phyloP scores from a whole-genome alignment of 2,113 vertebrate genomes.

The Cyphomyrus discorhynchus region DNA sequence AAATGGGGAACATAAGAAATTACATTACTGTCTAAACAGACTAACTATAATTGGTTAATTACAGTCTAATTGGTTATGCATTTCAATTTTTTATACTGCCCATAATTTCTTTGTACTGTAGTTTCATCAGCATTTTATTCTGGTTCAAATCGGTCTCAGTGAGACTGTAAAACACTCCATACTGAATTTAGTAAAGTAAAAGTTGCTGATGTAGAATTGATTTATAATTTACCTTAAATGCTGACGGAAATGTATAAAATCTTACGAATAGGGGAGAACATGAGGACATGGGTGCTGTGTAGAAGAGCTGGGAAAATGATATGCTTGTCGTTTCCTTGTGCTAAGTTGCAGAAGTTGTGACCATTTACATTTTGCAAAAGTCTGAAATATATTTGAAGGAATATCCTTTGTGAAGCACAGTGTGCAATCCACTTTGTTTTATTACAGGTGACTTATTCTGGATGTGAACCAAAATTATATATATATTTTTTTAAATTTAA shows the following conservation, averaged over 20 bases:
- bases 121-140: background rate
- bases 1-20: background rate
- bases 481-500: background rate
- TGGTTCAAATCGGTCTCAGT: background rate
- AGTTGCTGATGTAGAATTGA: constrained; percentile 40
- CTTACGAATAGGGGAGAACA: constrained; percentile 24
- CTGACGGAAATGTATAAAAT: constrained; percentile 37
- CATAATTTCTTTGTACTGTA: background rate
- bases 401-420: background rate
- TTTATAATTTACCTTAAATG: constrained; percentile 42
- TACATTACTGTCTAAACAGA: background rate
- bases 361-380: background rate
- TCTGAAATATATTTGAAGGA: background rate
- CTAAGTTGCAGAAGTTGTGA: background rate
- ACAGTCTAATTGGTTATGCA: background rate
- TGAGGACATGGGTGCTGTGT: background rate
- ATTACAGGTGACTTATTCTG: background rate
- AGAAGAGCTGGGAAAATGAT: background rate
- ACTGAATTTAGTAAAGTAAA: constrained; percentile 35
- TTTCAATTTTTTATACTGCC: background rate
- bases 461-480: background rate
- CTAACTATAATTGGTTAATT: background rate
- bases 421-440: background rate
- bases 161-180: background rate
- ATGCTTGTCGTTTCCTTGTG: background rate